phyloP scores from a whole-genome alignment of 2,888 invertebrate genomes.

The Andrena dorsata region DNA sequence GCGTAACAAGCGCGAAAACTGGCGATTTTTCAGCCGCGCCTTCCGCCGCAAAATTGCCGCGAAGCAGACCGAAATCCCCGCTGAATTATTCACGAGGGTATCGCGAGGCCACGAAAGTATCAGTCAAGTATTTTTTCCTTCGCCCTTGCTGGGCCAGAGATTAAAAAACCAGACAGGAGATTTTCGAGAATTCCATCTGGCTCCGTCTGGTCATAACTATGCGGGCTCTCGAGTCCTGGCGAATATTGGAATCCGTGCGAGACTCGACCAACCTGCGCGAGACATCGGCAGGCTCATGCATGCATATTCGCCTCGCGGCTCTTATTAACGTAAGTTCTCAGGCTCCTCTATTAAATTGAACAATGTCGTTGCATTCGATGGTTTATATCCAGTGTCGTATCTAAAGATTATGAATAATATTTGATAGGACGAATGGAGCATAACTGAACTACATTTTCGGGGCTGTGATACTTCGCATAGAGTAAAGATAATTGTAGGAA shows the following conservation, averaged over 20 bases:
- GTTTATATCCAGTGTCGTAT: neutral
- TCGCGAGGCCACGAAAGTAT: slow-evolving; percentile 35
- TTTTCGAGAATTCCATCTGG: slow-evolving; percentile 47
- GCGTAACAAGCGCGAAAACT: neutral
- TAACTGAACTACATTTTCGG: no score
- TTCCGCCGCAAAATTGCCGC: slow-evolving; percentile 17
- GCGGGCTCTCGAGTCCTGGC: slow-evolving; percentile 11
- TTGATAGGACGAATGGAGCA: no score
- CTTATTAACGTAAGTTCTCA: slow-evolving; percentile 50
- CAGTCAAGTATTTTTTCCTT: slow-evolving; percentile 28
- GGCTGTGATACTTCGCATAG: no score
- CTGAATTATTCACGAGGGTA: slow-evolving; percentile 52
- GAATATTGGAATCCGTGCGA: slow-evolving; percentile 52
- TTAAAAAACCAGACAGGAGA: slow-evolving; percentile 46
- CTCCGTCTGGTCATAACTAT: slow-evolving; percentile 39
- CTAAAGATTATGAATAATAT: neutral
- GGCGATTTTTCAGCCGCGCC: slow-evolving; percentile 6
- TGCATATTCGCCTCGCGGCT: slow-evolving; percentile 54
- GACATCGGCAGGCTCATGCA: slow-evolving; percentile 48
- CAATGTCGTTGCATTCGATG: no score
- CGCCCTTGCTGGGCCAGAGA: slow-evolving; percentile 9
- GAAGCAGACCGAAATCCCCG: slow-evolving; percentile 34
- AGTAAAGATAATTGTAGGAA: no score
- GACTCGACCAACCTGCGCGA: slow-evolving; percentile 27
- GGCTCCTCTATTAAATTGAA: no score